These are phyloP conservation scores for Corbicula japonica DNA, from an alignment of 2,888 invertebrate species.

Conservation along the genomic window DNA sequence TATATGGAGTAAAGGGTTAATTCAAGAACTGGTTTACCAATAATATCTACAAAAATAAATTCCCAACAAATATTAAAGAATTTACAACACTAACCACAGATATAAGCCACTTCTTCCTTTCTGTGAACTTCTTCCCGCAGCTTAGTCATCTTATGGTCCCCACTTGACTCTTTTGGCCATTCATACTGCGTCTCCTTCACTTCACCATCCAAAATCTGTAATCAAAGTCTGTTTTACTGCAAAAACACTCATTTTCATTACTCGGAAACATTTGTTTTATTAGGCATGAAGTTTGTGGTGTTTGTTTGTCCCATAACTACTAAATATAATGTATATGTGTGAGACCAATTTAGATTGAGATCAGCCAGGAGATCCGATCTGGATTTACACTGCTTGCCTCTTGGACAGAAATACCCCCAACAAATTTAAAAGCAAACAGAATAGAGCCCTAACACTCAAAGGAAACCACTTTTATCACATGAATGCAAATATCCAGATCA, in stretches of 20 bases:
- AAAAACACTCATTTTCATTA: not conserved
- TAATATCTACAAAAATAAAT: not conserved
- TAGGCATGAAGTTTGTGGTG: not conserved
- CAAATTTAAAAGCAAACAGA: too few species aligned
- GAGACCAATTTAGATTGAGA: not conserved
- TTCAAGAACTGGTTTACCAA: not conserved
- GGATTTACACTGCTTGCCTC: not conserved
- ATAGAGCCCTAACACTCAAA: too few species aligned
- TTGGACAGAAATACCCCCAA: too few species aligned
- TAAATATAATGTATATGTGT: not conserved
- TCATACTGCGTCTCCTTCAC: constrained; percentile 92
- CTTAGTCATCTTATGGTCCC: constrained; percentile 88
- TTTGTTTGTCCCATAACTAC: not conserved
- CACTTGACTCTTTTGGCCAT: constrained; percentile 90
- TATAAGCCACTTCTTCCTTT: constrained; percentile 95
- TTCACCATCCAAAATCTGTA: constrained; percentile 89
- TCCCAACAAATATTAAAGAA: not conserved
- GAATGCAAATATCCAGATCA: too few species aligned
- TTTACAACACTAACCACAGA: constrained; percentile 92
- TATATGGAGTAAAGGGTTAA: not conserved
- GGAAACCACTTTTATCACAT: too few species aligned
- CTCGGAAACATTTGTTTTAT: not conserved
- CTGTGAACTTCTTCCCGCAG: constrained; percentile 90
- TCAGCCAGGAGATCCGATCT: not conserved
- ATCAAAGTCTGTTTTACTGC: not conserved